Evolutionary conservation across 2,797 vertebrate genomes (phyloP).

Genomic region (Cheirogaleus major): DNA sequence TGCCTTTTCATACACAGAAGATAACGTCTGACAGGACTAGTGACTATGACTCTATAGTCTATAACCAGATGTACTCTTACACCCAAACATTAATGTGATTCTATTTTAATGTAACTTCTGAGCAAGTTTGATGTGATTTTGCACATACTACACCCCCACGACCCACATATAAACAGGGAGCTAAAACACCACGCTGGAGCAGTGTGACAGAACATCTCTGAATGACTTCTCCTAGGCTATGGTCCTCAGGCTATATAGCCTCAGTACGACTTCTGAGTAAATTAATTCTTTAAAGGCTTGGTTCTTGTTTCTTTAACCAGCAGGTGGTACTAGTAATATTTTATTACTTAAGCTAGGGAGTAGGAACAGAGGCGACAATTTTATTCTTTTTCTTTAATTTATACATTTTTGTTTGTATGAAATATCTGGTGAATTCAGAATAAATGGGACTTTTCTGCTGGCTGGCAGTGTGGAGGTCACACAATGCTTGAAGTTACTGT

Average conservation of each 20-base stretch:
- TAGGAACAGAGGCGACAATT: not conserved
- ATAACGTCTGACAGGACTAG: not conserved
- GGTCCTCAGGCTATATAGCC: not conserved
- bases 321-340: not conserved
- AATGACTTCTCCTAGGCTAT: not conserved
- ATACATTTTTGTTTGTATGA: constrained; percentile 21
- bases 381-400: not conserved
- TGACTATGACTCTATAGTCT: not conserved
- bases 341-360: not conserved
- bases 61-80: not conserved
- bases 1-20: not conserved
- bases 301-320: not conserved
- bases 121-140: not conserved
- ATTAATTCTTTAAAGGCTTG: not conserved
- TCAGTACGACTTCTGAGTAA: not conserved
- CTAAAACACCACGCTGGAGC: not conserved
- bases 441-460: not conserved
- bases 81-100: not conserved
- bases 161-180: not conserved
- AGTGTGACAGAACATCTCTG: not conserved
- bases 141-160: not conserved
- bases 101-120: not conserved
- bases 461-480: not conserved
- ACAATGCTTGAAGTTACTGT: not conserved
- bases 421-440: not conserved